Percentiles rank a stretch among this genome's conserved stretches.
Conservation (phyloP, 23 tunicate genomes). For the Botrylloides violaceus region DNA sequence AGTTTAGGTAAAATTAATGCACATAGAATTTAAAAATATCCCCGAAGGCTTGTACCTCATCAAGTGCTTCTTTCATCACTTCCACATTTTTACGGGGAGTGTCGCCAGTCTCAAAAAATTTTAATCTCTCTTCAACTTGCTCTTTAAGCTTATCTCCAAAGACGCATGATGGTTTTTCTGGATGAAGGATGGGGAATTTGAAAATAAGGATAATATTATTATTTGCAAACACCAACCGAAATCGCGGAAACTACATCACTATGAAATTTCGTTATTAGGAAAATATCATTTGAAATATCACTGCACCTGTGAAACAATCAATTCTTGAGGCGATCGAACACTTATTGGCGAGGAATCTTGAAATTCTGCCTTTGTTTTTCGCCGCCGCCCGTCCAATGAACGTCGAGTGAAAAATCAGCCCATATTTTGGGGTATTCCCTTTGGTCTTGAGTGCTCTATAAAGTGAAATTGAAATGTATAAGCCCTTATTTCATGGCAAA, state of each 20-base stretch:
- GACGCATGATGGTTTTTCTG: constrained; percentile 57
- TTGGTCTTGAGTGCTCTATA: constrained; percentile 82
- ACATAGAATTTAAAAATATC: too few relatives aligned
- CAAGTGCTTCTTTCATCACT: constrained; percentile 95
- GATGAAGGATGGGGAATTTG: background rate
- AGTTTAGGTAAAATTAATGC: too few relatives aligned
- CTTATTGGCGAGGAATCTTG: constrained; percentile 89
- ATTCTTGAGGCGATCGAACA: constrained; percentile 98
- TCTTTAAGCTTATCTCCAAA: constrained; percentile 93
- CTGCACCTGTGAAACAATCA: constrained; percentile 83
- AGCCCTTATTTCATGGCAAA: too few relatives aligned
- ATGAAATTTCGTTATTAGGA: too few relatives aligned
- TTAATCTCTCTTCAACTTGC: constrained; percentile 95
- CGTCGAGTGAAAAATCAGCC: constrained; percentile 95
- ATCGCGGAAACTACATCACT: too few relatives aligned
- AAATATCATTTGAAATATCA: too few relatives aligned
- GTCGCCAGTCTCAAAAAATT: constrained; percentile 83
- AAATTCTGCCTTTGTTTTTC: constrained; percentile 91
- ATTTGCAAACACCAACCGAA: background rate
- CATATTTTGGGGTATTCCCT: constrained; percentile 99
- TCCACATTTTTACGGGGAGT: constrained; percentile 89
- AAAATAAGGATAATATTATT: background rate
- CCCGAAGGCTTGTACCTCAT: constrained; percentile 34
- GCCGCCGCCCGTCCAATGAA: constrained; percentile 96
- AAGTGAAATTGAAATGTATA: too few relatives aligned